Conservation (phyloP, 2,888 invertebrate genomes). For the Polyploca ridens region DNA sequence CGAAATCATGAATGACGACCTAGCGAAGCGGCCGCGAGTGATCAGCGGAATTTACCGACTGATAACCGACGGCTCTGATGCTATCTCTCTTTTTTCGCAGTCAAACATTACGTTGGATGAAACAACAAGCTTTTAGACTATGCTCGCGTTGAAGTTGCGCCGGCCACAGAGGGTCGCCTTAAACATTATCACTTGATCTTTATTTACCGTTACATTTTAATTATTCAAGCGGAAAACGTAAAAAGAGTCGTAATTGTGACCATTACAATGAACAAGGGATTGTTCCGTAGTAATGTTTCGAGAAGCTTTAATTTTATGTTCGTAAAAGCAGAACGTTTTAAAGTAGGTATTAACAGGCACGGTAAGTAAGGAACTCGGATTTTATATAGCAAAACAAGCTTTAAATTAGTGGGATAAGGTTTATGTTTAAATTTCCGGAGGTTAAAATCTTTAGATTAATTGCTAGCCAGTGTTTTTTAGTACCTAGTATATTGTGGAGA, state of each 20-base stretch:
- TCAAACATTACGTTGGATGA: too few species aligned
- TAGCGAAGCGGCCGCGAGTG: too few species aligned
- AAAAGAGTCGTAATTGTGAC: not conserved
- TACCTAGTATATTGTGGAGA: too few species aligned
- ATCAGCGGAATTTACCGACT: too few species aligned
- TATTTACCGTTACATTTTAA: not conserved
- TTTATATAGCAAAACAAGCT: not conserved
- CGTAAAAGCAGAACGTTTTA: slow-evolving; percentile 1
- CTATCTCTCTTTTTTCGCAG: too few species aligned
- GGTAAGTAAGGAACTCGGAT: not conserved
- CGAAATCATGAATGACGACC: too few species aligned
- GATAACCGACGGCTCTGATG: too few species aligned
- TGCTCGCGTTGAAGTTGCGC: too few species aligned
- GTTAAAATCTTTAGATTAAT: too few species aligned
- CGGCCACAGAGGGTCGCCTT: too few species aligned
- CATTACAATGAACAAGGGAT: slow-evolving; percentile 5
- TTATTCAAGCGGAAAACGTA: not conserved
- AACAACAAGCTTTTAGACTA: too few species aligned
- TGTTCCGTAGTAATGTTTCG: not conserved
- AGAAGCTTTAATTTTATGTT: slow-evolving; percentile 1
- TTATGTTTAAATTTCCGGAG: not conserved
- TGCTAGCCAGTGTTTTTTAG: too few species aligned
- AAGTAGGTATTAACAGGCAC: not conserved
- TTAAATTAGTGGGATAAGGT: not conserved
- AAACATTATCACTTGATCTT: not conserved